These are phyloP conservation scores for Drosophila trapezifrons DNA, from an alignment of 1,140 invertebrate species.

Conservation along the genomic window DNA sequence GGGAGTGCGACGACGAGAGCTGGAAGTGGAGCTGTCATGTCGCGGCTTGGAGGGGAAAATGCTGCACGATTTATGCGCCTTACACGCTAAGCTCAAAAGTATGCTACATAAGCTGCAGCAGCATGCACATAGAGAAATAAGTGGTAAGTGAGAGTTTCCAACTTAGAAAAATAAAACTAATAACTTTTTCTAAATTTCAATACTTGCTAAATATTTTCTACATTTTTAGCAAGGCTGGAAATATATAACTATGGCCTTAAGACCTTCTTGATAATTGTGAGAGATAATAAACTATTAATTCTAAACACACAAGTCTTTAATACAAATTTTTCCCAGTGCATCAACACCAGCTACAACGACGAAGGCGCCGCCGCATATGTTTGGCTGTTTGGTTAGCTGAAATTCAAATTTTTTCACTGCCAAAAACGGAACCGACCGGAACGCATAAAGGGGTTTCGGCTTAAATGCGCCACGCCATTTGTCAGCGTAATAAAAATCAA, in stretches of 20 bases:
- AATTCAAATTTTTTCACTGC: conserved; percentile 77
- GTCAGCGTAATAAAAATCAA: conserved; percentile 84
- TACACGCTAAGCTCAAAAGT: conserved; percentile 78
- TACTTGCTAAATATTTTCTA: neutral
- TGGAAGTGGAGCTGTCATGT: conserved; percentile 50
- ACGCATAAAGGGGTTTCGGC: conserved; percentile 68
- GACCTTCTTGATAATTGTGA: neutral
- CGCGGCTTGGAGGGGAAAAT: conserved; percentile 36
- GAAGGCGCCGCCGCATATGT: conserved; percentile 61
- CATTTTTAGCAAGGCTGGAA: neutral
- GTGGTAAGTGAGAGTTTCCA: neutral
- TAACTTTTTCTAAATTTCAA: no score
- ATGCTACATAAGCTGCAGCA: conserved; percentile 76
- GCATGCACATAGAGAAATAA: conserved; percentile 22
- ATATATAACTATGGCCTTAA: neutral
- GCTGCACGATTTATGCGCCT: conserved; percentile 76
- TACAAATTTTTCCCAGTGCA: conserved; percentile 35
- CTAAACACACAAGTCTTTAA: no score
- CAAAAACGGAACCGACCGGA: conserved; percentile 36
- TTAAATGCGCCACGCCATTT: conserved; percentile 81
- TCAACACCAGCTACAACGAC: conserved; percentile 5
- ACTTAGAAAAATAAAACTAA: no score
- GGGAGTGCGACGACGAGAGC: conserved; percentile 22
- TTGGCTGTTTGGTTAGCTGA: conserved; percentile 71
- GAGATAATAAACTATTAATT: neutral